These are phyloP conservation scores for Drosophila mojavensis DNA, from an alignment of 1,140 invertebrate genomes.

Conservation along the genomic window DNA sequence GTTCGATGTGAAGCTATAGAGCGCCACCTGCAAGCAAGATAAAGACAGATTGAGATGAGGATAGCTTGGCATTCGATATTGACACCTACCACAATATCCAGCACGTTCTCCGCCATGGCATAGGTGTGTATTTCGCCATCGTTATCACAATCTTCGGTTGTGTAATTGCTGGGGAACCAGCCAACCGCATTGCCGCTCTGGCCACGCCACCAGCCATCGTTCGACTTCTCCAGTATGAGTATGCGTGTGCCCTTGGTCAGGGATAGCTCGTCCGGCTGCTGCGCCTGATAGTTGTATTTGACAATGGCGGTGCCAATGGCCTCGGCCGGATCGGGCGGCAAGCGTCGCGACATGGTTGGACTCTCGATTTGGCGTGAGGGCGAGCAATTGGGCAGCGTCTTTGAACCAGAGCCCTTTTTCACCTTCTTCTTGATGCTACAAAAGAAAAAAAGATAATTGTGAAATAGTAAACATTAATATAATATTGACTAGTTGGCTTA, in stretches of 20 bases:
- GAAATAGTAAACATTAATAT: background rate
- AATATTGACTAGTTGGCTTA: too few species aligned
- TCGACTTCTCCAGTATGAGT: conserved; percentile 98
- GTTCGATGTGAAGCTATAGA: conserved; percentile 97
- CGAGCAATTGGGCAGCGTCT: conserved; percentile 93
- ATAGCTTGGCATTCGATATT: too few species aligned
- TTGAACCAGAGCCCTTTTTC: conserved; percentile 92
- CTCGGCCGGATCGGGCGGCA: conserved; percentile 93
- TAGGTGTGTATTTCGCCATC: conserved; percentile 95
- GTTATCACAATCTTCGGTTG: conserved; percentile 94
- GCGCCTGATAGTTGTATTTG: conserved; percentile 99
- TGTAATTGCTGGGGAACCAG: conserved; percentile 99
- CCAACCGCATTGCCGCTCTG: conserved; percentile 93
- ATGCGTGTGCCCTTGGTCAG: conserved; percentile 96
- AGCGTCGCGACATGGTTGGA: conserved; percentile 89
- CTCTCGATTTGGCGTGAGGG: conserved; percentile 91
- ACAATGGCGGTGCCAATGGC: conserved; percentile 96
- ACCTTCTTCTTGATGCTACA: conserved; percentile 97
- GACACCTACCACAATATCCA: conserved; percentile 93
- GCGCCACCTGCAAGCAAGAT: conserved; percentile 87
- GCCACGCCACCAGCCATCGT: conserved; percentile 99
- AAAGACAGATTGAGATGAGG: background rate
- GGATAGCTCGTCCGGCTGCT: conserved; percentile 97
- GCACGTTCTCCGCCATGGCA: conserved; percentile 95
- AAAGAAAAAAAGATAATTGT: conserved; percentile 19